Evolutionary conservation across 2,113 vertebrate species (phyloP).

Genomic region (Larimichthys polyactis): DNA sequence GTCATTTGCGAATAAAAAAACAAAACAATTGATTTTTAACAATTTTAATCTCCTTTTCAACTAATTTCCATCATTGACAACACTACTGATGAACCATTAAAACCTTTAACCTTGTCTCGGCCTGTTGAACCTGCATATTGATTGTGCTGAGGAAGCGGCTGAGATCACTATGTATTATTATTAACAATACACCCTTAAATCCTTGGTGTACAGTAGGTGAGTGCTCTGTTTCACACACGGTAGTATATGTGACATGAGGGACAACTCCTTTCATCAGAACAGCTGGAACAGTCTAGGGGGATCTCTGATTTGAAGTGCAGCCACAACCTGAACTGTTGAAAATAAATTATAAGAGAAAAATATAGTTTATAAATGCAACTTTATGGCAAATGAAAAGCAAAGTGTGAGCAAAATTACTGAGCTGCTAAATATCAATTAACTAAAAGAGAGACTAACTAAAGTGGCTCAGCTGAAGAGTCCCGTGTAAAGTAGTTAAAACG

Average conservation of each 20-base stretch:
- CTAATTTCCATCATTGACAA: constrained; percentile 59
- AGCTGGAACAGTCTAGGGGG: constrained; percentile 28
- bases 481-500: constrained; percentile 16
- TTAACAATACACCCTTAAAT: constrained; percentile 42
- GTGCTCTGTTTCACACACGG: neutral
- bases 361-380: neutral
- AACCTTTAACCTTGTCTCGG: constrained; percentile 49
- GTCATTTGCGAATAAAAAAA: constrained; percentile 39
- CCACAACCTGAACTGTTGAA: constrained; percentile 16
- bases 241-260: neutral
- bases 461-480: constrained; percentile 14
- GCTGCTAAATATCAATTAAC: constrained; percentile 48
- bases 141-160: constrained; percentile 39
- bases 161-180: constrained; percentile 46
- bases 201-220: constrained; percentile 9
- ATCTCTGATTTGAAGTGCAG: constrained; percentile 44
- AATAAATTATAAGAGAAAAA: constrained; percentile 27
- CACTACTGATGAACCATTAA: constrained; percentile 48
- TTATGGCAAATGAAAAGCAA: constrained; percentile 32
- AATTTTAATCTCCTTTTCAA: constrained; percentile 46
- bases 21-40: constrained; percentile 50
- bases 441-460: too few relatives aligned
- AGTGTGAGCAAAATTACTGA: constrained; percentile 20
- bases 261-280: constrained; percentile 42
- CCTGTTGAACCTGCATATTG: constrained; percentile 48